These are phyloP conservation scores for Porites lutea DNA, from an alignment of 64 coral and sea anemone species.

Conservation along the genomic window DNA sequence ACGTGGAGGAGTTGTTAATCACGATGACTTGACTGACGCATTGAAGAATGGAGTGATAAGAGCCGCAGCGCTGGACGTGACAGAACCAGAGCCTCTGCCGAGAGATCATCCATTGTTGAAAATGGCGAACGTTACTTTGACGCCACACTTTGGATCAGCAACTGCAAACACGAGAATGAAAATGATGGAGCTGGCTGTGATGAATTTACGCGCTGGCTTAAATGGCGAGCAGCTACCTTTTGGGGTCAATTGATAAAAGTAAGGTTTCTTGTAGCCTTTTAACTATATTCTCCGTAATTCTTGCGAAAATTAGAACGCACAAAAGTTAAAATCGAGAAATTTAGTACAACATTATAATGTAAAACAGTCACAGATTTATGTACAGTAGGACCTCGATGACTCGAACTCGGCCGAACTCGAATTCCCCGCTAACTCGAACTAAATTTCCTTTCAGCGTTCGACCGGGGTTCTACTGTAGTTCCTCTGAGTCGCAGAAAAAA, in stretches of 20 bases:
- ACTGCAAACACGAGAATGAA: slow-evolving; percentile 32
- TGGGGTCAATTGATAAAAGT: not conserved
- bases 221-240: slow-evolving; percentile 15
- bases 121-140: slow-evolving; percentile 57
- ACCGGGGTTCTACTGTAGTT: too few relatives aligned
- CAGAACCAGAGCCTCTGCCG: slow-evolving; percentile 67
- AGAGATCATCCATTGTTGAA: slow-evolving; percentile 58
- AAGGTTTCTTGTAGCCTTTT: too few relatives aligned
- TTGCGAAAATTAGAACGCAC: too few relatives aligned
- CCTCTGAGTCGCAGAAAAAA: too few relatives aligned
- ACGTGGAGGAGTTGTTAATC: slow-evolving; percentile 58
- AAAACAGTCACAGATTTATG: too few relatives aligned
- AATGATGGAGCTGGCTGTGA: slow-evolving; percentile 44
- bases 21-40: slow-evolving; percentile 60
- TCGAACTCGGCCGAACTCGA: too few relatives aligned
- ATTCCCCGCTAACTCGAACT: too few relatives aligned
- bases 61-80: slow-evolving; percentile 60
- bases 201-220: slow-evolving; percentile 55
- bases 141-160: slow-evolving; percentile 53
- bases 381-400: too few relatives aligned
- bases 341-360: too few relatives aligned
- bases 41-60: slow-evolving; percentile 54
- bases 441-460: too few relatives aligned
- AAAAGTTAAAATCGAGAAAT: too few relatives aligned
- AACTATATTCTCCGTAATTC: too few relatives aligned